phyloP scores from a whole-genome alignment of 2,888 invertebrate genomes.

The Cerastoderma edule region DNA sequence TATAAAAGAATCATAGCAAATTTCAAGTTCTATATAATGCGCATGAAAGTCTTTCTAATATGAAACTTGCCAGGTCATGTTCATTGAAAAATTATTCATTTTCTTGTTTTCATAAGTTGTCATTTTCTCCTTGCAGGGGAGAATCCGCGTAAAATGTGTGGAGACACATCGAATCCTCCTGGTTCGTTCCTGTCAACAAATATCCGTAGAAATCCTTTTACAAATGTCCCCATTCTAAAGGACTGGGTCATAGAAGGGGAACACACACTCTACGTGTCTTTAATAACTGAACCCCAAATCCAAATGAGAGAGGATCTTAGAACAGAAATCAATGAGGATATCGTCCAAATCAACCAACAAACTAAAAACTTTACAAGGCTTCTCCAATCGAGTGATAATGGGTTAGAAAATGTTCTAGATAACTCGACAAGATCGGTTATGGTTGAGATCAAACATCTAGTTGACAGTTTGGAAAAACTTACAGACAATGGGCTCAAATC shows the following conservation, averaged over 20 bases:
- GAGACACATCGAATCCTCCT: constrained; percentile 40
- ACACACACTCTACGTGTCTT: constrained; percentile 32
- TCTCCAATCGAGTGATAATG: neutral
- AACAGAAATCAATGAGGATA: constrained; percentile 8
- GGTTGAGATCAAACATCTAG: neutral
- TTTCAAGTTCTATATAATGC: too few relatives aligned
- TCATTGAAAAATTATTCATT: too few relatives aligned
- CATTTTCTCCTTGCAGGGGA: constrained; percentile 29
- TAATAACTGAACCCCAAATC: constrained; percentile 23
- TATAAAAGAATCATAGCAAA: too few relatives aligned
- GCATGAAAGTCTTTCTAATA: too few relatives aligned
- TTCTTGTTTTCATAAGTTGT: too few relatives aligned
- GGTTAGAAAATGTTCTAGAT: neutral
- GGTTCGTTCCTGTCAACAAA: constrained; percentile 37
- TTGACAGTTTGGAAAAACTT: constrained; percentile 1
- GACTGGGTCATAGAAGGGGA: constrained; percentile 32
- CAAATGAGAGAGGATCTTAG: neutral
- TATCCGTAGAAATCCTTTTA: constrained; percentile 33
- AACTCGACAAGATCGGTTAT: constrained; percentile 2
- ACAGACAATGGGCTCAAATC: too few relatives aligned
- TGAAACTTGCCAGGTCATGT: too few relatives aligned
- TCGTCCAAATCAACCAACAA: neutral
- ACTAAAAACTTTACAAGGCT: neutral
- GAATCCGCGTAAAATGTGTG: constrained; percentile 43
- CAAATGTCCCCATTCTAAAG: constrained; percentile 37